phyloP scores from a whole-genome alignment of 2,113 vertebrate genomes.

The Columba janthina region DNA sequence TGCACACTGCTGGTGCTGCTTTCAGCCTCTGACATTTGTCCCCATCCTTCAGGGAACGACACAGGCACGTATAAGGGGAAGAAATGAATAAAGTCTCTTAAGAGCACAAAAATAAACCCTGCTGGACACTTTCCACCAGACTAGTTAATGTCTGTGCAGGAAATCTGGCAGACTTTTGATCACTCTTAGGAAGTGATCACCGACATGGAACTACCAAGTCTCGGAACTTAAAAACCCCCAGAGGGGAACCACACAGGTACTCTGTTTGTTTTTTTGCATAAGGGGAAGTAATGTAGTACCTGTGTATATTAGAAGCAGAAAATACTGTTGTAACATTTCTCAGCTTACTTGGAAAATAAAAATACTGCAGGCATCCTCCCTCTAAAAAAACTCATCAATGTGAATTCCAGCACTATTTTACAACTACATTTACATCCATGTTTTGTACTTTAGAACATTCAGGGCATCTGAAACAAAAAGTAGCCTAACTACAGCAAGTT shows the following conservation, averaged over 20 bases:
- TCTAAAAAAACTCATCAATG: neutral
- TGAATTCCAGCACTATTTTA: neutral
- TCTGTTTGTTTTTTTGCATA: neutral
- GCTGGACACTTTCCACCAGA: neutral
- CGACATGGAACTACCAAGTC: neutral
- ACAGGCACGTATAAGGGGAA: neutral
- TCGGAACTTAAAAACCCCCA: neutral
- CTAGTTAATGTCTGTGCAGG: constrained; percentile 22
- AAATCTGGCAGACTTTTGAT: constrained; percentile 54
- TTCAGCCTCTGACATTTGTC: neutral
- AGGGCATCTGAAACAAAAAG: neutral
- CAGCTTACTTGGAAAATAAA: neutral
- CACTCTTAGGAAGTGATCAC: neutral
- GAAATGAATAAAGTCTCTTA: neutral
- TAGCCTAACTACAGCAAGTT: neutral
- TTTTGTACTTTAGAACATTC: neutral
- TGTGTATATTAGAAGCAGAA: neutral
- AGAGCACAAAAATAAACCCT: constrained; percentile 22
- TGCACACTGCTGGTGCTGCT: neutral
- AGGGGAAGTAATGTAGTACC: neutral
- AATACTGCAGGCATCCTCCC: neutral
- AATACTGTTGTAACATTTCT: neutral
- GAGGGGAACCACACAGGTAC: neutral
- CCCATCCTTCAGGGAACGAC: neutral
- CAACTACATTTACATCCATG: neutral